phyloP scores from a whole-genome alignment of 2,888 invertebrate genomes.

The Leptinotarsa rubiginosa region DNA sequence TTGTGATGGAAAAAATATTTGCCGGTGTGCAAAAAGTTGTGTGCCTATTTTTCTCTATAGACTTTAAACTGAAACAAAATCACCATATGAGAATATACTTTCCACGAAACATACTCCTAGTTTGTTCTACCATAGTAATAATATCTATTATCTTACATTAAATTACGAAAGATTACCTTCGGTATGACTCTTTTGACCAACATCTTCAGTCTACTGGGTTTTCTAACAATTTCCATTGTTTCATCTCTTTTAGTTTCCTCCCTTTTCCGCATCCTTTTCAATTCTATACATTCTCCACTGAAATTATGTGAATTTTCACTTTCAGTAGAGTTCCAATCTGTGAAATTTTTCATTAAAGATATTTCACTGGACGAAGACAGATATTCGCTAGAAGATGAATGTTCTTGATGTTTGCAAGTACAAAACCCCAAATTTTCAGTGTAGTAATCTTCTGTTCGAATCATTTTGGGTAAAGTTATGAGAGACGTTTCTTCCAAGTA shows the following conservation, averaged over 20 bases:
- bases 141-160: too few species aligned
- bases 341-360: constrained; percentile 1
- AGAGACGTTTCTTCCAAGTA: constrained; percentile 30
- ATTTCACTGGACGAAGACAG: constrained; percentile 15
- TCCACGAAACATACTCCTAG: background rate
- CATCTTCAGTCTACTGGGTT: constrained; percentile 29
- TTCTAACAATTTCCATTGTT: constrained; percentile 6
- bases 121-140: too few species aligned
- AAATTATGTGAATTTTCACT: background rate
- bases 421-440: background rate
- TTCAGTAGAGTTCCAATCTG: background rate
- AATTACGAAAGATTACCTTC: constrained; percentile 29
- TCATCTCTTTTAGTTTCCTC: background rate
- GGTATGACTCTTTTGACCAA: constrained; percentile 39
- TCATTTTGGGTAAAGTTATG: constrained; percentile 19
- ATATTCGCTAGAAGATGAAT: constrained; percentile 8
- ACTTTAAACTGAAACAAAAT: constrained; percentile 21
- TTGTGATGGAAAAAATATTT: background rate
- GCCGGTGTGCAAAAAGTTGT: background rate
- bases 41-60: constrained; percentile 19
- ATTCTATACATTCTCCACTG: constrained; percentile 1
- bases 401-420: constrained; percentile 7
- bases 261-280: constrained; percentile 19
- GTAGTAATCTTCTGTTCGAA: background rate
- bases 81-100: background rate